Percentiles rank a stretch among this genome's conserved stretches.
These are phyloP conservation scores for Chrysodeixis includens DNA, from an alignment of 2,888 invertebrate genomes.

Conservation along the genomic window DNA sequence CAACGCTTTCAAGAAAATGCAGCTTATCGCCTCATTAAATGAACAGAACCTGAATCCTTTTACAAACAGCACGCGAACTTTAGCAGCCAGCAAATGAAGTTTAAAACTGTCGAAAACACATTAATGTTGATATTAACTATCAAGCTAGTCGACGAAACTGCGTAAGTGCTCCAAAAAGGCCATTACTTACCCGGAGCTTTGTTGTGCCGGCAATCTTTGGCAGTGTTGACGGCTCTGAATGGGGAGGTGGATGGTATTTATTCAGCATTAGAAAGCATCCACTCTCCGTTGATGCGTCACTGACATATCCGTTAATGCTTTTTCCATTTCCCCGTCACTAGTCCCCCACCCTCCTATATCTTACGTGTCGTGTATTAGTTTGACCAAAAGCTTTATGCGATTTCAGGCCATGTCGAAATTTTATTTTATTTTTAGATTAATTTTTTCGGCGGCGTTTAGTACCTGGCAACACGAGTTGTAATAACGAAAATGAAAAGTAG, in stretches of 20 bases:
- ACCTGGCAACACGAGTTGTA: slow-evolving; percentile 28
- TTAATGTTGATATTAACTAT: slow-evolving; percentile 37
- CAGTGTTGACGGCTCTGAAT: slow-evolving; percentile 68
- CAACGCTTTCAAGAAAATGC: neutral
- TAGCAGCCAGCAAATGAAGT: neutral
- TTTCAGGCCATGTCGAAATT: slow-evolving; percentile 59
- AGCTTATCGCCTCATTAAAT: neutral
- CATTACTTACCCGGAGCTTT: slow-evolving; percentile 56
- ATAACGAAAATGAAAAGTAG: slow-evolving; percentile 50
- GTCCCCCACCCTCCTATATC: slow-evolving; percentile 59
- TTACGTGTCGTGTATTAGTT: slow-evolving; percentile 69
- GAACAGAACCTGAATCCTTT: neutral
- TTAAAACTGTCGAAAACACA: slow-evolving; percentile 25
- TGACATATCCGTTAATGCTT: slow-evolving; percentile 89
- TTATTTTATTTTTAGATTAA: slow-evolving; percentile 18
- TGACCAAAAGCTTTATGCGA: slow-evolving; percentile 78
- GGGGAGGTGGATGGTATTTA: slow-evolving; percentile 84
- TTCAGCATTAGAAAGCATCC: slow-evolving; percentile 87
- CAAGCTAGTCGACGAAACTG: slow-evolving; percentile 43
- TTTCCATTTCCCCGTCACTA: slow-evolving; percentile 86
- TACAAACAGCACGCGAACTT: neutral
- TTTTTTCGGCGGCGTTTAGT: slow-evolving; percentile 22
- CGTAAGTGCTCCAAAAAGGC: slow-evolving; percentile 59
- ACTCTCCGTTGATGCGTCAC: slow-evolving; percentile 87
- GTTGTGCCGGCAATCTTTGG: slow-evolving; percentile 60